These are phyloP conservation scores for Julus scandinavius DNA, from an alignment of 2,888 invertebrate genomes.

Conservation along the genomic window DNA sequence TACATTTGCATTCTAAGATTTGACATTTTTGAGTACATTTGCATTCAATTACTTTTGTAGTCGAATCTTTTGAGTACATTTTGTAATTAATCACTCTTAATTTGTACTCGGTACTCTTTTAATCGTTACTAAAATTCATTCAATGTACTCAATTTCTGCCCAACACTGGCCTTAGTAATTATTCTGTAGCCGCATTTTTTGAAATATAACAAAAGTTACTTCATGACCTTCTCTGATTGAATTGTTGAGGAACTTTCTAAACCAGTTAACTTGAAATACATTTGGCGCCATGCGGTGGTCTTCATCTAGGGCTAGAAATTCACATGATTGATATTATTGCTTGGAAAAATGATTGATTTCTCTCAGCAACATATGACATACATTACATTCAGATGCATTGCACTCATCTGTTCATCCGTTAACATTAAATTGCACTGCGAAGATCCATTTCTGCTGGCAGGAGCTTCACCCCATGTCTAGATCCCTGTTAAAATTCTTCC, in stretches of 20 bases:
- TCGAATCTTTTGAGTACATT: too few relatives aligned
- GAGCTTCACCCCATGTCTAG: background rate
- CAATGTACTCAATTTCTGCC: too few relatives aligned
- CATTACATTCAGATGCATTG: conserved; percentile 43
- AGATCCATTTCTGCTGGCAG: background rate
- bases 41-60: too few relatives aligned
- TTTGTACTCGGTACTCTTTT: too few relatives aligned
- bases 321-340: conserved; percentile 40
- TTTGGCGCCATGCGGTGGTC: background rate
- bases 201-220: too few relatives aligned
- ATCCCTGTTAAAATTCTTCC: background rate
- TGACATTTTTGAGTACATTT: too few relatives aligned
- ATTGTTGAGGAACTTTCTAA: background rate
- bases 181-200: too few relatives aligned
- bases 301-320: background rate
- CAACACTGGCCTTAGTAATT: too few relatives aligned
- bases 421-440: conserved; percentile 41
- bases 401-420: conserved; percentile 43
- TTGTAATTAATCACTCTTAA: too few relatives aligned
- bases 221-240: background rate
- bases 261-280: background rate
- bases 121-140: too few relatives aligned
- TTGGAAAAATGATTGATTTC: background rate
- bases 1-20: too few relatives aligned
- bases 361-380: conserved; percentile 11